Percentiles rank a stretch among this genome's conserved stretches.
These are phyloP conservation scores for Casuarius casuarius DNA, from an alignment of 2,113 vertebrate genomes.

Conservation along the genomic window DNA sequence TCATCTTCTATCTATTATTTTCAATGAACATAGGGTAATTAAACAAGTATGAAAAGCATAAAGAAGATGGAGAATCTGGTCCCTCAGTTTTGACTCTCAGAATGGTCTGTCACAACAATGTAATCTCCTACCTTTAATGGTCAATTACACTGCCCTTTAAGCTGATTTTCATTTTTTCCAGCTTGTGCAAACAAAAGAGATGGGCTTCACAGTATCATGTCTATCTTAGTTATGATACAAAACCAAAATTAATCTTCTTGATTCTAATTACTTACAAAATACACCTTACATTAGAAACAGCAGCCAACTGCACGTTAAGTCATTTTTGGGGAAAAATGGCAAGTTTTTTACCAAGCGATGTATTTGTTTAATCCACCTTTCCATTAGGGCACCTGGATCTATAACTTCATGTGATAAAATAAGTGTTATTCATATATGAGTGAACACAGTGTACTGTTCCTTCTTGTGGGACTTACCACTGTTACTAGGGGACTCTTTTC, in stretches of 20 bases:
- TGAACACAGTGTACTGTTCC: slow-evolving; percentile 82
- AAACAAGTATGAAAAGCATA: background rate
- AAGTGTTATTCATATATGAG: slow-evolving; percentile 87
- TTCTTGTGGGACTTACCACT: slow-evolving; percentile 81
- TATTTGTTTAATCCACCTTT: background rate
- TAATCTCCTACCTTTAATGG: background rate
- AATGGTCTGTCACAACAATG: background rate
- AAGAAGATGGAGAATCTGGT: background rate
- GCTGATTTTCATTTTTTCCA: background rate
- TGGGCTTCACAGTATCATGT: background rate
- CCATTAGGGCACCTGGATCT: slow-evolving; percentile 50
- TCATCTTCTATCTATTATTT: background rate
- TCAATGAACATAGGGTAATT: background rate
- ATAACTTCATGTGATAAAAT: slow-evolving; percentile 85
- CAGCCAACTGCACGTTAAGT: background rate
- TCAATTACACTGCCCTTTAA: background rate
- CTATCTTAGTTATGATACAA: background rate
- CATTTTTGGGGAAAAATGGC: background rate
- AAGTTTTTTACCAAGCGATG: background rate
- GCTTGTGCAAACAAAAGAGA: background rate
- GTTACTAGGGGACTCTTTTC: slow-evolving; percentile 82
- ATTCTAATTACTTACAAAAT: background rate
- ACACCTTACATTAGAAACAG: background rate
- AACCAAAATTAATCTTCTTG: background rate
- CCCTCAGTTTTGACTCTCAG: background rate